Evolutionary conservation across 2,113 vertebrate genomes (phyloP).

Genomic region (Oryctolagus cuniculus): mOryCun1.1 NC_091438.1:141538001-141538500

Average conservation of each 20-base stretch:
- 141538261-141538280: too few relatives aligned
- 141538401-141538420: too few relatives aligned
- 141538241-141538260: too few relatives aligned
- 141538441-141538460: not conserved
- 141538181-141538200: not conserved
- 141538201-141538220: too few relatives aligned
- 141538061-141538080: constrained; percentile 48
- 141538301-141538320: too few relatives aligned
- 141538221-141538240: too few relatives aligned
- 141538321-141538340: not conserved
- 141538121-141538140: constrained; percentile 66
- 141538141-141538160: constrained; percentile 36
- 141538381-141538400: not conserved
- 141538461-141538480: not conserved
- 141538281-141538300: not conserved
- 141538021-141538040: not conserved
- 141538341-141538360: not conserved
- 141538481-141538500: not conserved
- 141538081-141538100: constrained; percentile 39
- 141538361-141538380: not conserved
- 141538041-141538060: not conserved
- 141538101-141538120: not conserved
- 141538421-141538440: not conserved
- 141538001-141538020: constrained; percentile 55
- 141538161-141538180: not conserved